phyloP scores from a whole-genome alignment of 2,113 vertebrate genomes.

The Athene noctua region DNA sequence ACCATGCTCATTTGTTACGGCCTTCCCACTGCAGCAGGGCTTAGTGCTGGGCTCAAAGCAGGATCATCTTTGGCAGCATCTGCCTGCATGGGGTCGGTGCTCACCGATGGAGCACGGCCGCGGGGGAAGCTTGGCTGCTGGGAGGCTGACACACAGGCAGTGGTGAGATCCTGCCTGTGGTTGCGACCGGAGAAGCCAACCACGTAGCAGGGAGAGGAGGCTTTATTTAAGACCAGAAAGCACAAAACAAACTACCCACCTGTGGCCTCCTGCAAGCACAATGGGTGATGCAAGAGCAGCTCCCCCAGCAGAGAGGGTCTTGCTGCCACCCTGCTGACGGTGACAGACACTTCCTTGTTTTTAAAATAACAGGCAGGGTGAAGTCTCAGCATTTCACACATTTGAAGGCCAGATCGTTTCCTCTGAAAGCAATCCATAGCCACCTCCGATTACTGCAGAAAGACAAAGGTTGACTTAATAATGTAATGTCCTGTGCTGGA shows the following conservation, averaged over 20 bases:
- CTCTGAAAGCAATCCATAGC: neutral
- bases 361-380: neutral
- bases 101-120: fast-evolving
- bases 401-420: neutral
- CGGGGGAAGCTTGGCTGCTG: fast-evolving
- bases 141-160: neutral
- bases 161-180: neutral
- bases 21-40: neutral
- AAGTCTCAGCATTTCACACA: neutral
- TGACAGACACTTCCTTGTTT: neutral
- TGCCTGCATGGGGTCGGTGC: fast-evolving
- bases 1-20: fast-evolving
- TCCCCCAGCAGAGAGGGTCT: neutral
- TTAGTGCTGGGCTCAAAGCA: neutral
- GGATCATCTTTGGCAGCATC: neutral
- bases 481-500: neutral
- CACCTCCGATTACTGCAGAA: neutral
- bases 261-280: neutral
- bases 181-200: neutral
- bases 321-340: neutral
- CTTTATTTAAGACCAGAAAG: neutral
- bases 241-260: neutral
- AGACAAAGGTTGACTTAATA: neutral
- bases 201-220: fast-evolving
- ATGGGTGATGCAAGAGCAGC: fast-evolving